These are phyloP conservation scores for Alligator mississippiensis DNA, from an alignment of 2,113 vertebrate genomes.

Conservation along the genomic window DNA sequence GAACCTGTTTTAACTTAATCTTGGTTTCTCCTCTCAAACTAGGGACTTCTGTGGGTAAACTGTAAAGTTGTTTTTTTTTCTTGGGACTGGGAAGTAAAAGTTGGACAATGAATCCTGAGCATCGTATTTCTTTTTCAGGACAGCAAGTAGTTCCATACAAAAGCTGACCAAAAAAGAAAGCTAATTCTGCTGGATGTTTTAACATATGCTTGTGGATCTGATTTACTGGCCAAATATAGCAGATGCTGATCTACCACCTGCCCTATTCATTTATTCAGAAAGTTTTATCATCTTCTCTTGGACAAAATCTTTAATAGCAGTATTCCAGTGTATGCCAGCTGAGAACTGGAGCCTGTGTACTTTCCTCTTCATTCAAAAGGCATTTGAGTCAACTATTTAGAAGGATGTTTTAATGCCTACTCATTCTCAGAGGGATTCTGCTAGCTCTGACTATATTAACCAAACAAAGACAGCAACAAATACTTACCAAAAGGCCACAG, in stretches of 20 bases:
- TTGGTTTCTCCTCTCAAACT: slow-evolving; percentile 57
- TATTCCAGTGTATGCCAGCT: not conserved
- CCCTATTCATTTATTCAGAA: not conserved
- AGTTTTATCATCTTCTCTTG: slow-evolving; percentile 4
- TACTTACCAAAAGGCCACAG: not conserved
- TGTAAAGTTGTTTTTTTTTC: too few relatives aligned
- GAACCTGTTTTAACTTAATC: slow-evolving; percentile 70
- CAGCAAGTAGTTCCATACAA: not conserved
- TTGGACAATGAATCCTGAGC: slow-evolving; percentile 25
- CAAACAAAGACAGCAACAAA: slow-evolving; percentile 16
- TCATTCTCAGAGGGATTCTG: slow-evolving; percentile 27
- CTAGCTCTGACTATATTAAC: not conserved
- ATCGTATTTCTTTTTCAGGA: slow-evolving; percentile 23
- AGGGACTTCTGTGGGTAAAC: slow-evolving; percentile 59
- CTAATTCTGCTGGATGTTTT: not conserved
- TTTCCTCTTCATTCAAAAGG: not conserved
- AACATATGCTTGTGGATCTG: not conserved
- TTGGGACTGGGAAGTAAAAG: slow-evolving; percentile 27
- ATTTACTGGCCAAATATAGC: slow-evolving; percentile 5
- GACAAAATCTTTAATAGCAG: slow-evolving; percentile 13
- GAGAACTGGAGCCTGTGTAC: slow-evolving; percentile 38
- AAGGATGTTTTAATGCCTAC: slow-evolving; percentile 14
- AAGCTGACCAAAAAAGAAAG: not conserved
- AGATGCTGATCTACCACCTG: slow-evolving; percentile 12
- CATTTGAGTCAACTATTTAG: slow-evolving; percentile 42